A percentile compares a stretch with the other conserved stretches of the same genome.
These are phyloP conservation scores for Poecile atricapillus DNA, from an alignment of 2,113 vertebrate species.

Conservation along the genomic window DNA sequence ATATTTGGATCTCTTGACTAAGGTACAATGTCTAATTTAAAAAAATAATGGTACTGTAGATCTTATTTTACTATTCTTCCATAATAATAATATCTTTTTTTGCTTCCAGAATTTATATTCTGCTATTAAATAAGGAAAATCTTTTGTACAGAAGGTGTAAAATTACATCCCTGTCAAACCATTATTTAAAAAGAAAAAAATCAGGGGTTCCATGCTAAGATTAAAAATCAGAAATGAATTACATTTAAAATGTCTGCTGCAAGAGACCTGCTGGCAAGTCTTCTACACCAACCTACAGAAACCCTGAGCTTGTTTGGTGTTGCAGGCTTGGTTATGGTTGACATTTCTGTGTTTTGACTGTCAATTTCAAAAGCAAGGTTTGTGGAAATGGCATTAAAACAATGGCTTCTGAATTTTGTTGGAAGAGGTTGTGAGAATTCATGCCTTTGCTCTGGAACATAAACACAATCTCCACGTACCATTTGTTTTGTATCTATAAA, in stretches of 20 bases:
- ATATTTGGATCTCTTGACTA: conserved; percentile 62
- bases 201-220: neutral
- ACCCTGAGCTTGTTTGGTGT: neutral
- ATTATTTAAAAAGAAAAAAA: conserved; percentile 35
- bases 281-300: neutral
- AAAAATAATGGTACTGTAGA: conserved; percentile 41
- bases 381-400: neutral
- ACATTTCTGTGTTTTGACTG: neutral
- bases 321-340: neutral
- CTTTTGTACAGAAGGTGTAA: conserved; percentile 24
- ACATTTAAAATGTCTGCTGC: neutral
- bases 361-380: neutral
- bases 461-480: neutral
- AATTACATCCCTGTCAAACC: conserved; percentile 19
- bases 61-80: conserved; percentile 40
- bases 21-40: conserved; percentile 47
- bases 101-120: conserved; percentile 49
- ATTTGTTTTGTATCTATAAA: neutral
- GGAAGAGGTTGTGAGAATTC: neutral
- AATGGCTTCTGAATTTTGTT: neutral
- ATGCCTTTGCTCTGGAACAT: neutral
- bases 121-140: conserved; percentile 61
- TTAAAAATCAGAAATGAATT: conserved; percentile 8
- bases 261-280: neutral
- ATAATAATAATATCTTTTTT: conserved; percentile 35